Percentiles rank a stretch among this genome's conserved stretches.
phyloP scores from a whole-genome alignment of 2,888 invertebrate genomes.

The Napeogenes sylphis region DNA sequence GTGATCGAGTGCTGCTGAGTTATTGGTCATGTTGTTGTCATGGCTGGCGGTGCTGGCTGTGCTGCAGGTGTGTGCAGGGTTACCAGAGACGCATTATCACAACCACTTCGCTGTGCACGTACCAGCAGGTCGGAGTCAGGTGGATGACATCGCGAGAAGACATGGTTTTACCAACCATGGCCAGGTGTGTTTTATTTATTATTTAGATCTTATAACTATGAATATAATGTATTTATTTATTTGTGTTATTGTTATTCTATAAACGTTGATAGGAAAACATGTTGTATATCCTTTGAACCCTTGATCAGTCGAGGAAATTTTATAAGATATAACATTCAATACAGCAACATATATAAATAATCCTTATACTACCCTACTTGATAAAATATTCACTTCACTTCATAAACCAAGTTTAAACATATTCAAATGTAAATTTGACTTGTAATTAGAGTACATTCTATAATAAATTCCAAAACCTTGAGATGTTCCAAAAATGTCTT shows the following conservation, averaged over 20 bases:
- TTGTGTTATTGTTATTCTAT: too few relatives aligned
- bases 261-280: too few relatives aligned
- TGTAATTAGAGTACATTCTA: constrained; percentile 2
- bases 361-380: too few relatives aligned
- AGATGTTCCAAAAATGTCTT: constrained; percentile 14
- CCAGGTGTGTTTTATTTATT: constrained; percentile 81
- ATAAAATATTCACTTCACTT: too few relatives aligned
- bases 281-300: too few relatives aligned
- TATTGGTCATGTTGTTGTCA: constrained; percentile 62
- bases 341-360: too few relatives aligned
- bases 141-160: constrained; percentile 86
- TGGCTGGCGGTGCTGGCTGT: constrained; percentile 50
- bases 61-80: constrained; percentile 53
- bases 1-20: constrained; percentile 41
- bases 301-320: too few relatives aligned
- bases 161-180: constrained; percentile 92
- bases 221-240: too few relatives aligned
- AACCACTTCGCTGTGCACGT: constrained; percentile 93
- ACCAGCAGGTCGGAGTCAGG: constrained; percentile 83
- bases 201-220: too few relatives aligned
- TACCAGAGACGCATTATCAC: constrained; percentile 78
- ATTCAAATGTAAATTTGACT: too few relatives aligned
- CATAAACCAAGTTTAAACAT: too few relatives aligned
- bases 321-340: too few relatives aligned
- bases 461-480: constrained; percentile 6